Evolutionary conservation across 2,888 invertebrate species (phyloP), one percentile per base, ranked within the genome.

Genomic region (Drosophila sordidapex): DNA sequence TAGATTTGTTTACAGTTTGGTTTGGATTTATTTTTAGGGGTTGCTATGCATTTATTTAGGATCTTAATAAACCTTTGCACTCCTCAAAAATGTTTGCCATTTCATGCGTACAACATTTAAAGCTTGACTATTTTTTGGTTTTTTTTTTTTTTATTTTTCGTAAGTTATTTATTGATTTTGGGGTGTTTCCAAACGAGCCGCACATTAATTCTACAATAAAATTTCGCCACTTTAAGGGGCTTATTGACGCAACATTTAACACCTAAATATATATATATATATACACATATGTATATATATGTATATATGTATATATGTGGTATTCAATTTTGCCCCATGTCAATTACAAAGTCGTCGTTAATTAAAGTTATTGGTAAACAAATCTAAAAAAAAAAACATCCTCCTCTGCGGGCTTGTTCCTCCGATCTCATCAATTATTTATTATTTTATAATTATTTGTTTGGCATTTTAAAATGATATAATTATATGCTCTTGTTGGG

Each of bases 101-200:
- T 27, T 46, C 53, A 53, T 56, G 79, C 75, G 76, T 83, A 87
- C 85, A 87, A 87, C 89, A 87, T 80, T 87, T 89, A 87, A 87
- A 89, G 86, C 86, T 81, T 89, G 75, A 77, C 81, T 85, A 85
- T 86, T 62, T 67, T 67, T 62, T 46, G 25, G n/a, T 2, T 58
- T 40, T 27, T 27, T 27, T 2, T 62, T 57, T 62, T 40, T 61
- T 60, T 2, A 1, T 52, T 64, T 67, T 43, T 58, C 57, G 35
- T 29, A 48, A 29, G 60, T 70, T 66, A 40, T 31, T 69, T 67
- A 56, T 79, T 70, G 56, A 69, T 71, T 63, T 69, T 25, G 52
- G 66, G 59, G 62, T 54, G 48, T 69, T 68, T 70, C 38, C 35
- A 58, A 57, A 61, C 75, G 61, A 61, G 61, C 49, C 65, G 58